Conservation (phyloP, 2,888 invertebrate genomes). For the Arrhopalites spinosus region DNA sequence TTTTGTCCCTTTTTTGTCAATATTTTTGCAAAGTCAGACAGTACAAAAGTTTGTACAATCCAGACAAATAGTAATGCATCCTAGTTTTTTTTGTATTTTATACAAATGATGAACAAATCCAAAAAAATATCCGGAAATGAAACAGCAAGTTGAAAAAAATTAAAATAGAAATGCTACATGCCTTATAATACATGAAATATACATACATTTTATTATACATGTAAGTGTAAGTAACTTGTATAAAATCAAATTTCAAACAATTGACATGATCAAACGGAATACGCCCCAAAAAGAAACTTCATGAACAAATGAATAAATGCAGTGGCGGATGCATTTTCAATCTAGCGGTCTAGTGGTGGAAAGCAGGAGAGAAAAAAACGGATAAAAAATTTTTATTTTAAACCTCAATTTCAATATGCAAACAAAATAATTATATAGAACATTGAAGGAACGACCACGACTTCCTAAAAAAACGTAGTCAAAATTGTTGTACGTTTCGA, state of each 20-base stretch:
- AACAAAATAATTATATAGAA: conserved; percentile 9
- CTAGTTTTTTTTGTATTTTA: background rate
- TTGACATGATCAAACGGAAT: background rate
- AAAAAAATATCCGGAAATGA: conserved; percentile 19
- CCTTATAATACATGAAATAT: too few species aligned
- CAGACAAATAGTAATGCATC: background rate
- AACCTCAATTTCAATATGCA: too few species aligned
- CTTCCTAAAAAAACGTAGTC: background rate
- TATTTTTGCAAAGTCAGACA: too few species aligned
- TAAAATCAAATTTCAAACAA: background rate
- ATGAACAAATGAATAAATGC: background rate
- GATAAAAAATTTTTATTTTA: background rate
- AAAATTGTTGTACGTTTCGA: too few species aligned
- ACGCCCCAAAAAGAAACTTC: background rate
- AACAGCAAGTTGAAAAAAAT: background rate
- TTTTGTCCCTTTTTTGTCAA: too few species aligned
- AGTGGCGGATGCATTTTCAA: background rate
- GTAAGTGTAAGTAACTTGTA: background rate
- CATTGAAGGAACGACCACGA: background rate
- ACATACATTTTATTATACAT: too few species aligned
- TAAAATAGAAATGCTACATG: background rate
- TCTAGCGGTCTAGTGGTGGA: background rate
- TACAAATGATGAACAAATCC: conserved; percentile 7
- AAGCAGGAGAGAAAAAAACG: background rate
- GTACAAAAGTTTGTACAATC: background rate